phyloP scores from a whole-genome alignment of 2,888 invertebrate genomes.

The Erpobdella octoculata region DNA sequence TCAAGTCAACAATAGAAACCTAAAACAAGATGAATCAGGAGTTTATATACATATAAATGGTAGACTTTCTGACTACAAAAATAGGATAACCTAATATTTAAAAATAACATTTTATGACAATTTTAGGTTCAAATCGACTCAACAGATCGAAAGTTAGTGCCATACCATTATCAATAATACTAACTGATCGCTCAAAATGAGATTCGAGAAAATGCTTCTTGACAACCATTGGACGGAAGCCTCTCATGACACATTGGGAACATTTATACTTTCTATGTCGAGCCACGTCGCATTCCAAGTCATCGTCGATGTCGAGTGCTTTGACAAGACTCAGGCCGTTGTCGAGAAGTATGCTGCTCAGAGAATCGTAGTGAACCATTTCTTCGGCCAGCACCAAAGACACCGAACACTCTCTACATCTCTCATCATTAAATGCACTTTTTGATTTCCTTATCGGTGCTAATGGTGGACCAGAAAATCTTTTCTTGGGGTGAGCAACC shows the following conservation, averaged over 20 bases:
- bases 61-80: too few species aligned
- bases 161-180: too few species aligned
- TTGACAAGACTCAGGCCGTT: constrained; percentile 22
- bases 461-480: neutral
- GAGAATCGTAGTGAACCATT: constrained; percentile 22
- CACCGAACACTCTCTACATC: neutral
- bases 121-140: too few species aligned
- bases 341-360: constrained; percentile 26
- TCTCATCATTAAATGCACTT: too few species aligned
- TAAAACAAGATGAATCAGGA: too few species aligned
- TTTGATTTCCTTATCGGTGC: neutral
- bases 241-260: constrained; percentile 10
- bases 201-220: constrained; percentile 8
- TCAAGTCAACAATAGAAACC: neutral
- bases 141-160: too few species aligned
- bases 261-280: constrained; percentile 17
- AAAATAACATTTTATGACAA: too few species aligned
- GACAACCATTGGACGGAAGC: constrained; percentile 17
- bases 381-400: constrained; percentile 25
- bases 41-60: too few species aligned
- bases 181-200: neutral
- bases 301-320: constrained; percentile 27
- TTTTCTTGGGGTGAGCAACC: constrained; percentile 9
- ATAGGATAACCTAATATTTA: too few species aligned
- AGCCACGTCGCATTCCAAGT: constrained; percentile 19